Percentiles rank a stretch among this genome's conserved stretches.
Conservation (phyloP, 2,113 vertebrate species). For the Antechinus flavipes region DNA sequence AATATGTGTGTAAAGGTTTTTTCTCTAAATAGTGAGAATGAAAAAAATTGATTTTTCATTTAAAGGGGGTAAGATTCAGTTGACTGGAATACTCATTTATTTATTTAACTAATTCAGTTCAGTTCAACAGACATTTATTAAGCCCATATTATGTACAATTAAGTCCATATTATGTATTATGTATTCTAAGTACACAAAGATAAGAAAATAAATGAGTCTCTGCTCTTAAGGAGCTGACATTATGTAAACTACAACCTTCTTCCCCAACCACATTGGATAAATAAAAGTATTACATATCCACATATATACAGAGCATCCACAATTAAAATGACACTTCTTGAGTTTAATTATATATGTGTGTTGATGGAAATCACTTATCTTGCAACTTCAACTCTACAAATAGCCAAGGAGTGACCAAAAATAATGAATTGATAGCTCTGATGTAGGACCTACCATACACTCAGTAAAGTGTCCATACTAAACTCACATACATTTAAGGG, state of each 20-base stretch:
- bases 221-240: neutral
- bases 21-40: neutral
- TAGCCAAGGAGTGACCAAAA: neutral
- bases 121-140: neutral
- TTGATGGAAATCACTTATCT: too few species aligned
- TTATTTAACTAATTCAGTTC: neutral
- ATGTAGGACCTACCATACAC: neutral
- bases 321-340: slow-evolving; percentile 19
- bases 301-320: neutral
- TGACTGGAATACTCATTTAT: neutral
- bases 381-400: too few species aligned
- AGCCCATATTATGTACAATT: neutral
- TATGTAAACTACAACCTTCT: neutral
- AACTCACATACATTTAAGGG: neutral
- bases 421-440: slow-evolving; percentile 18
- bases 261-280: slow-evolving; percentile 32
- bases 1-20: neutral
- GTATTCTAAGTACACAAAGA: neutral
- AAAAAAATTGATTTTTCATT: neutral
- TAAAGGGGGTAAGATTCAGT: neutral
- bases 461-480: neutral
- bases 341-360: too few species aligned
- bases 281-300: neutral
- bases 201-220: neutral
- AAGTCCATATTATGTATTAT: too few species aligned